Conservation (phyloP, 2,888 invertebrate species). For the Helicoverpa assulta region DNA sequence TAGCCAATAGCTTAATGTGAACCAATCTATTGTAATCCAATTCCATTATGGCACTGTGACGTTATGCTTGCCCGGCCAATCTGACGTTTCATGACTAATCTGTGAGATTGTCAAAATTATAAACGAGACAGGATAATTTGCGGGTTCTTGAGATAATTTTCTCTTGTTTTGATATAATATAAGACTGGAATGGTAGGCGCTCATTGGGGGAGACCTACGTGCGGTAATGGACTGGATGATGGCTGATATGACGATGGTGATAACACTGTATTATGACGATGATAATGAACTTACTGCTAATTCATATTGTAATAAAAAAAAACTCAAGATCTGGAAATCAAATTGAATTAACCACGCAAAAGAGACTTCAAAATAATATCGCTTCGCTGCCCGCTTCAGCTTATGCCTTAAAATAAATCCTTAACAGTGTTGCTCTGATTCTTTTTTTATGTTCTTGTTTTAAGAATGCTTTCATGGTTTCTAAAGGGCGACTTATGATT, state of each 20-base stretch:
- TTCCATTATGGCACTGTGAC: not conserved
- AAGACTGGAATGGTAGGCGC: too few relatives aligned
- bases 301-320: too few relatives aligned
- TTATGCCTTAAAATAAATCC: constrained; percentile 36
- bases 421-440: constrained; percentile 67
- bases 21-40: constrained; percentile 9
- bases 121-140: not conserved
- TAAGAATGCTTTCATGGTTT: constrained; percentile 83
- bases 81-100: constrained; percentile 19
- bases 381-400: constrained; percentile 50
- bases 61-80: not conserved
- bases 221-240: too few relatives aligned
- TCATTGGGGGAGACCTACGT: too few relatives aligned
- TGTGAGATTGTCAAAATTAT: not conserved
- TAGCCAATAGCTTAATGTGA: not conserved
- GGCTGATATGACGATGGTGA: too few relatives aligned
- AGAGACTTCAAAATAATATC: not conserved
- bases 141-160: too few relatives aligned
- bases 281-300: too few relatives aligned
- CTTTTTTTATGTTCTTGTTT: constrained; percentile 76
- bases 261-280: too few relatives aligned
- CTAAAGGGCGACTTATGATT: constrained; percentile 83
- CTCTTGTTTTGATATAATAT: too few relatives aligned
- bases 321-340: too few relatives aligned
- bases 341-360: not conserved